phyloP scores from a whole-genome alignment of 1,140 invertebrate species.

The Zaprionus gabonicus region DNA sequence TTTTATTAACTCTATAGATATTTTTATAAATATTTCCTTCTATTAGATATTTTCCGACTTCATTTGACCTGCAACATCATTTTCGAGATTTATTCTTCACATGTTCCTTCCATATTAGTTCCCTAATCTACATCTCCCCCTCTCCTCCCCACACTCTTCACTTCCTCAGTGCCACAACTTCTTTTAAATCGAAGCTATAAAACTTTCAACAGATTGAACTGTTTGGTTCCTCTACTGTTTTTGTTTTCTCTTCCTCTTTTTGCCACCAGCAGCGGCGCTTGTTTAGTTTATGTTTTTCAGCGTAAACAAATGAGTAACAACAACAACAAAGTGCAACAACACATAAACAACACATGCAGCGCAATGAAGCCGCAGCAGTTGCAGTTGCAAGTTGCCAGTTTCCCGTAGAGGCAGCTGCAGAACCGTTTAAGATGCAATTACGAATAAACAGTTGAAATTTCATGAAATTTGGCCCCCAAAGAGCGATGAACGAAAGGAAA shows the following conservation, averaged over 20 bases:
- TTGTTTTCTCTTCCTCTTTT: constrained; percentile 30
- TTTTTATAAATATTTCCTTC: too few relatives aligned
- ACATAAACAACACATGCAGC: constrained; percentile 37
- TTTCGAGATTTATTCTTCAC: too few relatives aligned
- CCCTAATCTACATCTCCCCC: too few relatives aligned
- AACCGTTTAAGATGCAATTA: constrained; percentile 61
- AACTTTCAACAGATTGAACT: constrained; percentile 41
- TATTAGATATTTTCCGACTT: too few relatives aligned
- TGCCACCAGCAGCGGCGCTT: constrained; percentile 72
- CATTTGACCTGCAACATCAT: too few relatives aligned
- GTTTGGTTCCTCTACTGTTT: constrained; percentile 30
- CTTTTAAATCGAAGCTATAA: constrained; percentile 22
- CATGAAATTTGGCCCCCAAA: constrained; percentile 57
- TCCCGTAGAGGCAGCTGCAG: constrained; percentile 37
- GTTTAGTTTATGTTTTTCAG: constrained; percentile 69
- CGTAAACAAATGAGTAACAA: constrained; percentile 74
- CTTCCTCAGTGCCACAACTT: too few relatives aligned
- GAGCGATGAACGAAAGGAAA: constrained; percentile 3
- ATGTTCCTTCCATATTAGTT: too few relatives aligned
- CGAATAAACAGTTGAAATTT: constrained; percentile 42
- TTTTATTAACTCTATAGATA: too few relatives aligned
- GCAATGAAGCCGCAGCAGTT: constrained; percentile 5
- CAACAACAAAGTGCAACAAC: constrained; percentile 19
- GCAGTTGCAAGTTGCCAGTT: constrained; percentile 26
- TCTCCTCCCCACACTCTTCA: too few relatives aligned